Percentiles rank a stretch among this genome's conserved stretches.
phyloP scores from a whole-genome alignment of 2,113 vertebrate genomes.

The Thomomys bottae region DNA sequence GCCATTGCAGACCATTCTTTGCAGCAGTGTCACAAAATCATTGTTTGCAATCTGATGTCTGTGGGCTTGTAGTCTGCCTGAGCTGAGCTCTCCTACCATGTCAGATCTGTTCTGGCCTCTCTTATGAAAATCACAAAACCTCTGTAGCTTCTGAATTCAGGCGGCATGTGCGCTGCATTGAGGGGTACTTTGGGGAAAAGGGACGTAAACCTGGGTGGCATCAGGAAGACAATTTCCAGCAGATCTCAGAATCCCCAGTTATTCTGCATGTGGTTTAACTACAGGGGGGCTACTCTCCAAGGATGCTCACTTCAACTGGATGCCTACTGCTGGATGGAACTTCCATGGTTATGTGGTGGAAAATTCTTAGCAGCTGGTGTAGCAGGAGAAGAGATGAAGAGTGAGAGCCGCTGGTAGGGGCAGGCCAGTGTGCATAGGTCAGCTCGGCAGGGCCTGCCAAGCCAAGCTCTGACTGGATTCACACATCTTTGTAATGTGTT shows the following conservation, averaged over 20 bases:
- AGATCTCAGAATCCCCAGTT: neutral
- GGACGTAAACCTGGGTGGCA: neutral
- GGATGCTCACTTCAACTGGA: neutral
- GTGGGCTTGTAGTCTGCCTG: neutral
- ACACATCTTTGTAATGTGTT: too few species aligned
- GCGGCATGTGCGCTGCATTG: neutral
- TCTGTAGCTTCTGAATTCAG: neutral
- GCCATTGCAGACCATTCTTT: neutral
- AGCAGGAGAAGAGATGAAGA: neutral
- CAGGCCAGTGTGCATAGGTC: rapidly evolving
- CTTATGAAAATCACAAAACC: neutral
- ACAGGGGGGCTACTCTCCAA: neutral
- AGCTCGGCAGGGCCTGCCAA: rapidly evolving
- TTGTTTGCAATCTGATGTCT: neutral
- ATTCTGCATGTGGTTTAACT: neutral
- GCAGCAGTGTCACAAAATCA: neutral
- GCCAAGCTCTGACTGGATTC: too few species aligned
- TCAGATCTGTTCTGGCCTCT: neutral
- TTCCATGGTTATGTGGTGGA: neutral
- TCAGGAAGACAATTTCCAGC: neutral
- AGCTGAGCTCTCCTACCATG: neutral
- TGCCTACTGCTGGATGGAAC: neutral
- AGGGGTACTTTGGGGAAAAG: neutral
- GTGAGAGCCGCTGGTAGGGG: too few species aligned
- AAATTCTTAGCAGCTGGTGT: neutral